These are phyloP conservation scores for Drosophila elegans DNA, from an alignment of 1,140 invertebrate genomes.

Conservation along the genomic window DNA sequence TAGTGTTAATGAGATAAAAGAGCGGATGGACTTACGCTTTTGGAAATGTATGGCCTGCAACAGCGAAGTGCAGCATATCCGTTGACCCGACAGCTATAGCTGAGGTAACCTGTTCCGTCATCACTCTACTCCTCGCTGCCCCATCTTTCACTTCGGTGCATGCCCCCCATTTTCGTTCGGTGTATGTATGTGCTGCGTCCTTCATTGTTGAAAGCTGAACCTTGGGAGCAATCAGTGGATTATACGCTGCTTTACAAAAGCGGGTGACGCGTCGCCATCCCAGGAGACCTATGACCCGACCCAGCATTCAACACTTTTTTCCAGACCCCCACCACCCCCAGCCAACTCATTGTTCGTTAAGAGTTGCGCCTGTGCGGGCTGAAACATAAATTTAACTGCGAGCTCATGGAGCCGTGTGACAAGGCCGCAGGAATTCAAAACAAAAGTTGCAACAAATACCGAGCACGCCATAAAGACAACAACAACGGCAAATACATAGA, in stretches of 20 bases:
- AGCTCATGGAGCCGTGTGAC: slow-evolving; percentile 76
- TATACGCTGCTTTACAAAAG: slow-evolving; percentile 69
- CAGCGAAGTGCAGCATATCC: slow-evolving; percentile 35
- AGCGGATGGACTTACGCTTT: not conserved
- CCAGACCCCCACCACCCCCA: slow-evolving; percentile 7
- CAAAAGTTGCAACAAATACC: slow-evolving; percentile 82
- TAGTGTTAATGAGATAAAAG: not conserved
- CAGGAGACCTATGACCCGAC: slow-evolving; percentile 39
- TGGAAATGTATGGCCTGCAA: not conserved
- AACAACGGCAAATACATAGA: slow-evolving; percentile 61
- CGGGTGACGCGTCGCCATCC: slow-evolving; percentile 38
- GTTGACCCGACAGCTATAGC: slow-evolving; percentile 51
- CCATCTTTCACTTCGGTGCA: not conserved
- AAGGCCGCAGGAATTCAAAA: slow-evolving; percentile 82
- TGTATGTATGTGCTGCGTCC: slow-evolving; percentile 46
- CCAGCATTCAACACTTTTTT: slow-evolving; percentile 59
- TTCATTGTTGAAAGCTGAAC: slow-evolving; percentile 78
- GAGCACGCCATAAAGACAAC: slow-evolving; percentile 81
- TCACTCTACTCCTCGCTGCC: slow-evolving; percentile 5
- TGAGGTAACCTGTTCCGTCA: slow-evolving; percentile 18
- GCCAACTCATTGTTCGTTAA: slow-evolving; percentile 66
- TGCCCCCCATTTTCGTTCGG: slow-evolving; percentile 1
- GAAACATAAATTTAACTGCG: slow-evolving; percentile 79
- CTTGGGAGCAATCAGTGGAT: slow-evolving; percentile 81
- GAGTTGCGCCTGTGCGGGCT: slow-evolving; percentile 56